Conservation (phyloP, 2,797 vertebrate genomes). For the Eremophila alpestris region DNA sequence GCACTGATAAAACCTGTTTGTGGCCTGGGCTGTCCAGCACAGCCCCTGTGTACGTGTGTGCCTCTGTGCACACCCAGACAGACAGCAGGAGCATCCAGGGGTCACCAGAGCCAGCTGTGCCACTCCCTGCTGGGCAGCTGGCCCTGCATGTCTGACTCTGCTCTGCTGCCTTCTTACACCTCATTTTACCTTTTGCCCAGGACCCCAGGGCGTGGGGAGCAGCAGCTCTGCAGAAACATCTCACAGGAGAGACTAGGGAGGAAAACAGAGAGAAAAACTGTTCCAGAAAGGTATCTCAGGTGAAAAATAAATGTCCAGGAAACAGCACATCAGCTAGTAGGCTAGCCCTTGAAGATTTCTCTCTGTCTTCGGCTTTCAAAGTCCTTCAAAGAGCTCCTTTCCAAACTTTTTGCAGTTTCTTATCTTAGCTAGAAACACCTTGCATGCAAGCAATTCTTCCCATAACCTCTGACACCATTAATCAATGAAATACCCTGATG, state of each 20-base stretch:
- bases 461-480: neutral
- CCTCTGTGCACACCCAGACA: rapidly evolving
- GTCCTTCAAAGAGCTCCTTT: neutral
- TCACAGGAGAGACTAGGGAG: neutral
- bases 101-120: neutral
- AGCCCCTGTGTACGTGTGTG: neutral
- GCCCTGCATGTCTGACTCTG: neutral
- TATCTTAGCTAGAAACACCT: neutral
- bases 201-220: rapidly evolving
- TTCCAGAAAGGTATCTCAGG: neutral
- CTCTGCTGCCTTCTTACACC: neutral
- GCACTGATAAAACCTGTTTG: neutral
- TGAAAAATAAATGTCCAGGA: neutral
- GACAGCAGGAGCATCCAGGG: rapidly evolving
- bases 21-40: rapidly evolving
- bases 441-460: neutral
- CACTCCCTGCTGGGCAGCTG: neutral
- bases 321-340: neutral
- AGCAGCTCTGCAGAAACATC: neutral
- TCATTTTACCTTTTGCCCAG: neutral
- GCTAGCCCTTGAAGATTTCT: neutral
- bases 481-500: neutral
- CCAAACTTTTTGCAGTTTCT: neutral
- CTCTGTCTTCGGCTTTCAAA: neutral
- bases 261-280: neutral